Evolutionary conservation across 2,888 invertebrate species (phyloP).

Genomic region (Drosophila niveifrons): DNA sequence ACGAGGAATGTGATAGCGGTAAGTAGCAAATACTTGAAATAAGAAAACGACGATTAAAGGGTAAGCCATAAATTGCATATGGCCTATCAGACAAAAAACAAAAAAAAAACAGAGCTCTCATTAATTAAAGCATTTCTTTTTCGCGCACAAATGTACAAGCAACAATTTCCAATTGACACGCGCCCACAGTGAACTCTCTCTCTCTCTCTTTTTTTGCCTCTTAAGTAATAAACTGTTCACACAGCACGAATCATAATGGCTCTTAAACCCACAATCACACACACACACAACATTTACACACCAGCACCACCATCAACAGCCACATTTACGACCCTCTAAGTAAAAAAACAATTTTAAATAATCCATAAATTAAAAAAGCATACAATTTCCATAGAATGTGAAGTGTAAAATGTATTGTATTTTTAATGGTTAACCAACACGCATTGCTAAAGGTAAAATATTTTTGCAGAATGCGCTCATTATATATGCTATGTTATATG

Average conservation of each 20-base stretch:
- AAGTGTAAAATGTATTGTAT: constrained; percentile 18
- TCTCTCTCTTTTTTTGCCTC: too few relatives aligned
- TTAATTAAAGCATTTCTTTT: constrained; percentile 36
- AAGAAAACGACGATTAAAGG: constrained; percentile 6
- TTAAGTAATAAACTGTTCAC: constrained; percentile 5
- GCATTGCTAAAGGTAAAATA: constrained; percentile 14
- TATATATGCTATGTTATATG: background rate
- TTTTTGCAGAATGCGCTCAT: constrained; percentile 1
- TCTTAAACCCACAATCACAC: background rate
- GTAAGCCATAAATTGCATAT: constrained; percentile 31
- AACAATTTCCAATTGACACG: constrained; percentile 34
- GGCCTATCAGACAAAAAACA: constrained; percentile 19
- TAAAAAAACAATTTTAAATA: constrained; percentile 21
- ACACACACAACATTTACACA: constrained; percentile 4
- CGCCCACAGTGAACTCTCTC: constrained; percentile 20
- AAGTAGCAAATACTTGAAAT: constrained; percentile 85
- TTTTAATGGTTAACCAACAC: constrained; percentile 24
- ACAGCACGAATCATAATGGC: constrained; percentile 19
- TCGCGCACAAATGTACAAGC: constrained; percentile 59
- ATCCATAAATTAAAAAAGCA: constrained; percentile 25
- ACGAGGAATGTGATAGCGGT: constrained; percentile 95
- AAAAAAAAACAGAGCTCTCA: constrained; percentile 10
- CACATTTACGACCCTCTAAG: background rate
- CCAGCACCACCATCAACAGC: constrained; percentile 1
- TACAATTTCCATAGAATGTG: background rate